Evolutionary conservation across 2,797 vertebrate genomes (phyloP).

Genomic region (Ficedula albicollis): DNA sequence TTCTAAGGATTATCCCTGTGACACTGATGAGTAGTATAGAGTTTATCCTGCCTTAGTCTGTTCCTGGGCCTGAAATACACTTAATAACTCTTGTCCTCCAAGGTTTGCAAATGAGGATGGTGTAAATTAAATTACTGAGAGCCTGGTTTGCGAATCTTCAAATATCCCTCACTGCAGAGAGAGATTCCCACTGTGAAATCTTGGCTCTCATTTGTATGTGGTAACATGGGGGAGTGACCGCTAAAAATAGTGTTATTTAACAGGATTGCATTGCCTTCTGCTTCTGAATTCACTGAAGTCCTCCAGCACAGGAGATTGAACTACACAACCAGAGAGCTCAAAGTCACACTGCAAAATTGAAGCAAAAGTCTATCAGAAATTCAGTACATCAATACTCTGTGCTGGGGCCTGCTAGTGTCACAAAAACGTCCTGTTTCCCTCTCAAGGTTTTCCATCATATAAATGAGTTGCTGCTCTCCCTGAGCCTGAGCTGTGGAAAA

Average conservation of each 20-base stretch:
- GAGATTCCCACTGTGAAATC: background rate
- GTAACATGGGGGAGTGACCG: background rate
- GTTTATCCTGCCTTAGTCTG: background rate
- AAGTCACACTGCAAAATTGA: conserved; percentile 15
- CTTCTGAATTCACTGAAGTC: conserved; percentile 6
- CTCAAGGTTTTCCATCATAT: conserved; percentile 44
- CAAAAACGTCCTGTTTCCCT: conserved; percentile 8
- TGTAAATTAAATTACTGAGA: background rate
- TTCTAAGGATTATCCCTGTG: background rate
- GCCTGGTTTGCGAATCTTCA: background rate
- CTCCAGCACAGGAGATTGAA: conserved; percentile 5
- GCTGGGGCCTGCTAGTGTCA: background rate
- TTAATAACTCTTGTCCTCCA: background rate
- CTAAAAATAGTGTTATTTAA: background rate
- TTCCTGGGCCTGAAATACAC: background rate
- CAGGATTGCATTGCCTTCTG: background rate
- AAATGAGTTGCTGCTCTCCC: background rate
- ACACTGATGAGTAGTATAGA: background rate
- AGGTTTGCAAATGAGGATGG: background rate
- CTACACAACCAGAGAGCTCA: background rate
- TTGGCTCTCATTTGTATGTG: background rate
- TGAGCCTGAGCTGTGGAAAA: background rate
- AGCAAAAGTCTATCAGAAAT: conserved; percentile 45
- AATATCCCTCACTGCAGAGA: background rate
- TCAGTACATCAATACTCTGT: background rate